Base-by-base conservation (phyloP, 2,797 vertebrate species). In the Mus minutoides region DNA sequence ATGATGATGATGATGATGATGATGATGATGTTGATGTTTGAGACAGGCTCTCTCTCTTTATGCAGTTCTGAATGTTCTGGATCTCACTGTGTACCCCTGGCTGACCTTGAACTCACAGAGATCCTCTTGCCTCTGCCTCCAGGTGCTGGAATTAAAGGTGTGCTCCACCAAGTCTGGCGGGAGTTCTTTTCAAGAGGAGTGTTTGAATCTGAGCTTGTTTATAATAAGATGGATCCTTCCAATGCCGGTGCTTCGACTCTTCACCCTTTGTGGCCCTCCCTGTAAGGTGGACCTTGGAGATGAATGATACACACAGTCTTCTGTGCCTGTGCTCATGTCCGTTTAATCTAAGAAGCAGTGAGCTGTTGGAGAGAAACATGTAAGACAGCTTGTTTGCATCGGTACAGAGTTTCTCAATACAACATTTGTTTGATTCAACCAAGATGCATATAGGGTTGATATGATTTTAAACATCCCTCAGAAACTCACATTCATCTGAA, bases 401-500 rank as follows among this genome's bases (percentile, higher is more conserved):
- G 56, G 54, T 1, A 37, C 10, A 21, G 11, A 71, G 31, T 40
- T 60, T 69, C 76, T 26, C 7, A 84, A 29, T 69, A 60, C 29
- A 29, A 40, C 14, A 71, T 92, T 31, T 71, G n/a, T 54, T 96
- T 67, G 56, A 78, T 31, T 85, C 67, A 16, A 43, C 52, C 22
- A 62, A 95, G 8, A 75, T 37, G 6, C 22, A 85, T 71, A 22
- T 76, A 69, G 54, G 7, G 54, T 64, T 78, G 89, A 31, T 37
- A 79, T 7, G 46, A 60, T 22, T 2, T 12, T 6, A 17, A 93
- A 78, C 40, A 73, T 76, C 16, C 24, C 37, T 73, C 60, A 79
- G 62, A 94, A 88, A 91, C 7, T 80, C n/a, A 92, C 83, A 43
- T 76, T 91, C 54, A 71, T 89, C 87, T 77, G 49, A 88, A 91